These are phyloP conservation scores for Helicorthomorpha holstii DNA, from an alignment of 1,140 invertebrate species.

Conservation along the genomic window DNA sequence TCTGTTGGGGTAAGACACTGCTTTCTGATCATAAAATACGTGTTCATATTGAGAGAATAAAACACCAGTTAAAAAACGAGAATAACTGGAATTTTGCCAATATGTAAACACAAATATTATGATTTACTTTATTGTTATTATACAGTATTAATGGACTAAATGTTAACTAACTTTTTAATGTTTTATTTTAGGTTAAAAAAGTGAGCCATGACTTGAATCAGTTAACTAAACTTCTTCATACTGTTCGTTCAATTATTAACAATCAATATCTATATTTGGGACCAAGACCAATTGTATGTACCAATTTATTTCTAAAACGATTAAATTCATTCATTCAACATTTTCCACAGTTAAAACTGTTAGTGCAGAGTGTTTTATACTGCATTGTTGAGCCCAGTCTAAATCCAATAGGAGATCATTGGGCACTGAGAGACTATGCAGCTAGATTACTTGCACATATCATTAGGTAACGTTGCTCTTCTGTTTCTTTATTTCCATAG, in stretches of 20 bases:
- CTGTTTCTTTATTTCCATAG: conserved; percentile 1
- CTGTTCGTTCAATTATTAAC: conserved; percentile 18
- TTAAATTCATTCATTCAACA: not conserved
- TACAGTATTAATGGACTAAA: not conserved
- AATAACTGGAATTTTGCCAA: too few relatives aligned
- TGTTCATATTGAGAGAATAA: too few relatives aligned
- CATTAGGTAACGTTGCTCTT: conserved; percentile 17
- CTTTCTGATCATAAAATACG: too few relatives aligned
- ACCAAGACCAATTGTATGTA: conserved; percentile 23
- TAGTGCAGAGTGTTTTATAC: conserved; percentile 23
- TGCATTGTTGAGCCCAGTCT: conserved; percentile 25
- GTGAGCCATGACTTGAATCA: conserved; percentile 23
- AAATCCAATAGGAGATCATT: conserved; percentile 24
- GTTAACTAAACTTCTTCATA: conserved; percentile 21
- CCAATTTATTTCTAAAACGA: conserved; percentile 1
- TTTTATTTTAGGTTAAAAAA: conserved; percentile 21
- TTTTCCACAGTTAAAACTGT: conserved; percentile 17
- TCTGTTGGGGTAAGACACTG: conserved; percentile 22
- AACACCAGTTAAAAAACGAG: too few relatives aligned
- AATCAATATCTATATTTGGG: conserved; percentile 21
- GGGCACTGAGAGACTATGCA: conserved; percentile 25
- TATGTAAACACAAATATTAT: too few relatives aligned
- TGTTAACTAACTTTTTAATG: not conserved
- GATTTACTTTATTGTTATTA: conserved; percentile 1
- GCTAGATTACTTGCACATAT: conserved; percentile 22